phyloP scores from a whole-genome alignment of 2,113 vertebrate species.

The Piaya cayana region DNA sequence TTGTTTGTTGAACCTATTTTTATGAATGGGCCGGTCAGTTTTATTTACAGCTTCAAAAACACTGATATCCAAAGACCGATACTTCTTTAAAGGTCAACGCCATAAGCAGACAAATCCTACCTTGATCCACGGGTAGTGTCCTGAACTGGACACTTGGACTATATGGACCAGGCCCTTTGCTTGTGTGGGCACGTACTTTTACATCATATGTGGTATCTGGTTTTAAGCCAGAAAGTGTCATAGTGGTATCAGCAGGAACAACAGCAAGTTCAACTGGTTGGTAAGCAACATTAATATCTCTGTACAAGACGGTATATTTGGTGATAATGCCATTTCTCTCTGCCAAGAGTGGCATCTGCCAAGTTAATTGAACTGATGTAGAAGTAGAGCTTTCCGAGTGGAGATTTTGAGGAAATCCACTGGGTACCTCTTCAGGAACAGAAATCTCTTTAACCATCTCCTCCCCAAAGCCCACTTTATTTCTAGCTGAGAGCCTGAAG shows the following conservation, averaged over 20 bases:
- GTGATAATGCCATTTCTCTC: conserved; percentile 93
- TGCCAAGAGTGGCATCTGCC: conserved; percentile 88
- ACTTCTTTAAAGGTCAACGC: conserved; percentile 80
- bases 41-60: conserved; percentile 78
- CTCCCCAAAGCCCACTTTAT: conserved; percentile 98
- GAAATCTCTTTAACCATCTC: conserved; percentile 96
- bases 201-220: conserved; percentile 99
- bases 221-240: conserved; percentile 92
- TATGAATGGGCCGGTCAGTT: conserved; percentile 74
- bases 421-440: conserved; percentile 90
- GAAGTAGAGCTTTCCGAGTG: conserved; percentile 89
- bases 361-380: conserved; percentile 91
- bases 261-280: conserved; percentile 92
- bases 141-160: conserved; percentile 99
- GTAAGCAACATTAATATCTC: conserved; percentile 96
- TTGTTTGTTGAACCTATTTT: conserved; percentile 78
- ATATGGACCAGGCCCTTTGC: conserved; percentile 98
- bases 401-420: conserved; percentile 94
- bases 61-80: conserved; percentile 79
- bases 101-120: conserved; percentile 95
- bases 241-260: conserved; percentile 88
- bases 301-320: conserved; percentile 94
- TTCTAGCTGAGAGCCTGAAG: conserved; percentile 94
- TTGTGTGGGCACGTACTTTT: conserved; percentile 99
- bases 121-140: conserved; percentile 99